A percentile compares a stretch with the other conserved stretches of the same genome.
These are phyloP conservation scores for Drosophila punjabiensis DNA, from an alignment of 1,140 invertebrate species.

Conservation along the genomic window DNA sequence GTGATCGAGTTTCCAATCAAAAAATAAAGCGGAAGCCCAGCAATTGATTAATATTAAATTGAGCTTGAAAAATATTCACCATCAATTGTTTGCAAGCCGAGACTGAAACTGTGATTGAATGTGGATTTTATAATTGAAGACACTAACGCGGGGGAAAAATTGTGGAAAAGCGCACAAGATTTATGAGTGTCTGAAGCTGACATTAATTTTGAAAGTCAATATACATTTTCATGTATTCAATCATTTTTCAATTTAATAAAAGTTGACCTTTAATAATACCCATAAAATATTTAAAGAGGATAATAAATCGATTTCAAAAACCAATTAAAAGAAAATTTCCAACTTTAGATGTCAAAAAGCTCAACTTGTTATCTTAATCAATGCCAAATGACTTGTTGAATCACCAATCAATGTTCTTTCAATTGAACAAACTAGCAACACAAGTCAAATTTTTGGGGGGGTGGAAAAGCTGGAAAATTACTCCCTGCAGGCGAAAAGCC, in stretches of 20 bases:
- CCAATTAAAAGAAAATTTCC: background rate
- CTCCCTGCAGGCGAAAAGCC: background rate
- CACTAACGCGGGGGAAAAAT: background rate
- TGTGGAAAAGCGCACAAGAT: background rate
- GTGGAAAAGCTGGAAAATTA: too few species aligned
- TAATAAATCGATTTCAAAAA: background rate
- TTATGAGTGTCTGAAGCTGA: background rate
- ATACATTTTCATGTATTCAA: background rate
- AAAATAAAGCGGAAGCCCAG: conserved; percentile 27
- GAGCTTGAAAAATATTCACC: conserved; percentile 28
- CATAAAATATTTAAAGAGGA: background rate
- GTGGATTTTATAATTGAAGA: conserved; percentile 4
- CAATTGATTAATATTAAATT: conserved; percentile 40
- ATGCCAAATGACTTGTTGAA: conserved; percentile 9
- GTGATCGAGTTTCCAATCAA: conserved; percentile 42
- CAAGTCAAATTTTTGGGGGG: background rate
- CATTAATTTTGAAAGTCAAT: background rate
- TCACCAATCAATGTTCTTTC: conserved; percentile 21
- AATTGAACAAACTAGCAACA: conserved; percentile 4
- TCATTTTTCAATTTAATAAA: background rate
- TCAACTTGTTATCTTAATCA: conserved; percentile 1
- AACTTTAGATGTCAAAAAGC: background rate
- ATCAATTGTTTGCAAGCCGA: conserved; percentile 24
- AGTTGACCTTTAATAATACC: background rate
- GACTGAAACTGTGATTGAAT: conserved; percentile 30